A percentile compares a stretch with the other conserved stretches of the same genome.
phyloP scores from a whole-genome alignment of 1,140 invertebrate genomes.

The Pristionchus pacificus region DNA sequence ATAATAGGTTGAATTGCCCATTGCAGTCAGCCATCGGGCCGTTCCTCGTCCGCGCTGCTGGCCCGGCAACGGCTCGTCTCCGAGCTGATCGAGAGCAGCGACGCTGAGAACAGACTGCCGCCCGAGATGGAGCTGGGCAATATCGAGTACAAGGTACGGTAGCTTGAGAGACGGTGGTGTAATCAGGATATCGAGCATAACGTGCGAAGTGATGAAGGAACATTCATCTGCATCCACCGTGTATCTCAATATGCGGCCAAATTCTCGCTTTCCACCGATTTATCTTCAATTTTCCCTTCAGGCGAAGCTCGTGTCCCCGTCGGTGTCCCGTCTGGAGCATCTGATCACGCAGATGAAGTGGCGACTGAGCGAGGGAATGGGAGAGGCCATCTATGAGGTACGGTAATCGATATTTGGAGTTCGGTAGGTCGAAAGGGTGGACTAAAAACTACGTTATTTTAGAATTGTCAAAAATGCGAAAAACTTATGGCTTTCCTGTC shows the following conservation, averaged over 20 bases:
- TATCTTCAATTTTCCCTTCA: too few relatives aligned
- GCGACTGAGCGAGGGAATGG: constrained; percentile 64
- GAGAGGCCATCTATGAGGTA: constrained; percentile 88
- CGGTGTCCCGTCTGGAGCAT: constrained; percentile 60
- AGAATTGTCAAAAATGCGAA: too few relatives aligned
- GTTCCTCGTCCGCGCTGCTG: not conserved
- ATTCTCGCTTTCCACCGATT: too few relatives aligned
- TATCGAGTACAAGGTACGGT: constrained; percentile 49
- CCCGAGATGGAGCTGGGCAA: constrained; percentile 48
- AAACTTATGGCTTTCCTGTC: too few relatives aligned
- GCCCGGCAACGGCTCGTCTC: not conserved
- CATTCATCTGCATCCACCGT: not conserved
- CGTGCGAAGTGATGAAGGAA: too few relatives aligned
- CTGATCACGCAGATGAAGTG: constrained; percentile 64
- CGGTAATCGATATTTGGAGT: not conserved
- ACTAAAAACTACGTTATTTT: too few relatives aligned
- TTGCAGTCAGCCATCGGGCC: too few relatives aligned
- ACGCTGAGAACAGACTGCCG: constrained; percentile 33
- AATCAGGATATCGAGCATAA: too few relatives aligned
- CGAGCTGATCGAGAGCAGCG: constrained; percentile 12
- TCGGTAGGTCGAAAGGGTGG: too few relatives aligned
- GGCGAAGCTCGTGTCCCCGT: constrained; percentile 60
- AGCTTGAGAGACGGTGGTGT: not conserved
- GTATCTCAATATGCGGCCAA: not conserved
- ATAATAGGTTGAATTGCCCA: too few relatives aligned